Percentiles rank a stretch among this genome's conserved stretches.
Conservation (phyloP, 2,797 vertebrate species). For the Australoheros facetus region DNA sequence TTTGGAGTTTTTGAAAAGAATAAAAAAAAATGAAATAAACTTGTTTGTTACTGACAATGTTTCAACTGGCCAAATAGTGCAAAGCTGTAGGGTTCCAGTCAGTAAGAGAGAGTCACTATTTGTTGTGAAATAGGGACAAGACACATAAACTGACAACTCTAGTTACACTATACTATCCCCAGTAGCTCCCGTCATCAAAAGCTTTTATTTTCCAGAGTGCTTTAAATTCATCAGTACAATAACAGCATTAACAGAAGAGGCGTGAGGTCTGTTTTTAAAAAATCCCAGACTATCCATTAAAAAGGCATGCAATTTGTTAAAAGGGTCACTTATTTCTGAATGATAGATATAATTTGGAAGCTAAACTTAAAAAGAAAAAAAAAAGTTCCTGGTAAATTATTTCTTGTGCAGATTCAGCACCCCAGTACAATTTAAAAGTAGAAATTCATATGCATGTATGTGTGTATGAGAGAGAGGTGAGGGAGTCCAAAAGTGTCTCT, state of each 20-base stretch:
- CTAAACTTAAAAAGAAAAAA: not conserved
- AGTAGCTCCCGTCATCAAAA: not conserved
- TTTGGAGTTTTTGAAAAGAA: not conserved
- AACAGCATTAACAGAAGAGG: constrained; percentile 8
- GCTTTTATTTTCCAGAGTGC: constrained; percentile 10
- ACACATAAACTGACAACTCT: not conserved
- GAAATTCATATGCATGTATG: not conserved
- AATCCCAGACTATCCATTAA: not conserved
- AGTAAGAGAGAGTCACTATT: not conserved
- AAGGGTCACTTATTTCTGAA: constrained; percentile 6
- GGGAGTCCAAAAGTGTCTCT: not conserved
- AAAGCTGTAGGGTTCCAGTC: not conserved
- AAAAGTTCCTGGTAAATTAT: not conserved
- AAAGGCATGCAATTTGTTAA: not conserved
- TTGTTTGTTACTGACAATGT: not conserved
- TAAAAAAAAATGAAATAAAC: not conserved
- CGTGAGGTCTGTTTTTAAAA: not conserved
- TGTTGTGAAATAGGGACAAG: not conserved
- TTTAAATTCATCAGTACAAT: constrained; percentile 16
- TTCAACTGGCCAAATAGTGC: not conserved
- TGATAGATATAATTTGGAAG: not conserved
- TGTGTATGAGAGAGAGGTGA: not conserved
- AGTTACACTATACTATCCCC: not conserved
- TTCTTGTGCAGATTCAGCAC: constrained; percentile 22
- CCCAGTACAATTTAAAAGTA: not conserved